A percentile compares a stretch with the other conserved stretches of the same genome.
Evolutionary conservation across 2,113 vertebrate genomes (phyloP).

Genomic region (Eudorcas thomsonii): DNA sequence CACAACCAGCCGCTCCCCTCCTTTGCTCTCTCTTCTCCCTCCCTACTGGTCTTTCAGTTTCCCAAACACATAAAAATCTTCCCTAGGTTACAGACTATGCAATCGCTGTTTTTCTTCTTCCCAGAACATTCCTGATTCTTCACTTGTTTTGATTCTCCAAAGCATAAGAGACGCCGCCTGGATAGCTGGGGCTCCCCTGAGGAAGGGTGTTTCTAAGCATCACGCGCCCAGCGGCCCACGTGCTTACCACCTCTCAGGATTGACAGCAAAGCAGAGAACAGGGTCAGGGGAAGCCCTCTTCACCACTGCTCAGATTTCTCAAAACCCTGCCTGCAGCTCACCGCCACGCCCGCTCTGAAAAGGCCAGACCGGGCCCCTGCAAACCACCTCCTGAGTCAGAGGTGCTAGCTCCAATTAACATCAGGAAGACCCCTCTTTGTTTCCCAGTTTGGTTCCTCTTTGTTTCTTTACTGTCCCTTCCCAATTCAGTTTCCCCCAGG

Average conservation of each 20-base stretch:
- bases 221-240: fast-evolving
- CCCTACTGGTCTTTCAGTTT: not conserved
- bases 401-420: not conserved
- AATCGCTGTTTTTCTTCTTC: not conserved
- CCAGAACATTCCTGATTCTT: not conserved
- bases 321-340: not conserved
- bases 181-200: not conserved
- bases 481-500: not conserved
- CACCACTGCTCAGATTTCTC: not conserved
- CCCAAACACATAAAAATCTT: not conserved
- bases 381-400: not conserved
- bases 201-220: not conserved
- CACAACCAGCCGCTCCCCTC: not conserved
- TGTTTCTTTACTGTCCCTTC: not conserved
- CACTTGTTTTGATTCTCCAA: not conserved
- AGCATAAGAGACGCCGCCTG: not conserved
- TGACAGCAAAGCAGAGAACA: not conserved
- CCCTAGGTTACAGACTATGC: not conserved
- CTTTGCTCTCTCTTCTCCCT: not conserved
- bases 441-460: not conserved
- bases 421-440: not conserved
- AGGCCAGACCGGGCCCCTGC: not conserved
- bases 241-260: not conserved
- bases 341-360: not conserved
- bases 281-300: too few species aligned